Percentiles rank a stretch among this genome's conserved stretches.
Conservation (phyloP, 2,888 invertebrate species). For the Antheraea assamensis region DNA sequence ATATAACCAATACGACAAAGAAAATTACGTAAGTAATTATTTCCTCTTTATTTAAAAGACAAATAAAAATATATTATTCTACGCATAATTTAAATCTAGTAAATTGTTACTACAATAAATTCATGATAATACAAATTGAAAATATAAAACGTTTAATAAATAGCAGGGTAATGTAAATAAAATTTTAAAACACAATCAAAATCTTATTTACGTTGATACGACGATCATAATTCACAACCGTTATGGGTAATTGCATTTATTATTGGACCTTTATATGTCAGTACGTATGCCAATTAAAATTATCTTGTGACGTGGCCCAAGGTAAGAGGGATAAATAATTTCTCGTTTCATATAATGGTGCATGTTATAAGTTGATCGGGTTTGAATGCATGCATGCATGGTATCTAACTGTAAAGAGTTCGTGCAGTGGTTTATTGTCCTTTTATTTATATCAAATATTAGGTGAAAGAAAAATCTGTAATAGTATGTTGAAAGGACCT, state of each 20-base stretch:
- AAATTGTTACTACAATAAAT: neutral
- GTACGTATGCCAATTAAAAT: slow-evolving; percentile 6
- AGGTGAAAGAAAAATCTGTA: no score
- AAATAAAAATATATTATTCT: neutral
- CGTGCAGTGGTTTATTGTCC: no score
- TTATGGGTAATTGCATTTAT: slow-evolving; percentile 10
- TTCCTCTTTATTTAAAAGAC: neutral
- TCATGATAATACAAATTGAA: neutral
- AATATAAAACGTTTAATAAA: neutral
- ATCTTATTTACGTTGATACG: slow-evolving; percentile 1
- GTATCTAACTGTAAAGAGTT: no score
- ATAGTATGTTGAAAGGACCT: no score
- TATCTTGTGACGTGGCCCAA: slow-evolving; percentile 7
- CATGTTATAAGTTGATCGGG: neutral
- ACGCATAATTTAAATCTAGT: neutral
- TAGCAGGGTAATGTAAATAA: neutral
- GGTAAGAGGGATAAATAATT: slow-evolving; percentile 6
- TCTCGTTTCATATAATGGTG: neutral
- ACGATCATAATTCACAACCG: neutral
- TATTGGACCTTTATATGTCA: slow-evolving; percentile 12
- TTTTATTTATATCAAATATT: no score
- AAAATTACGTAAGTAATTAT: neutral
- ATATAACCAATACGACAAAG: neutral
- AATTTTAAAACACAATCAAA: slow-evolving; percentile 9
- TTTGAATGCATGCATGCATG: neutral